A percentile compares a stretch with the other conserved stretches of the same genome.
These are phyloP conservation scores for Tetrapedia diversipes DNA, from an alignment of 2,888 invertebrate genomes.

Conservation along the genomic window DNA sequence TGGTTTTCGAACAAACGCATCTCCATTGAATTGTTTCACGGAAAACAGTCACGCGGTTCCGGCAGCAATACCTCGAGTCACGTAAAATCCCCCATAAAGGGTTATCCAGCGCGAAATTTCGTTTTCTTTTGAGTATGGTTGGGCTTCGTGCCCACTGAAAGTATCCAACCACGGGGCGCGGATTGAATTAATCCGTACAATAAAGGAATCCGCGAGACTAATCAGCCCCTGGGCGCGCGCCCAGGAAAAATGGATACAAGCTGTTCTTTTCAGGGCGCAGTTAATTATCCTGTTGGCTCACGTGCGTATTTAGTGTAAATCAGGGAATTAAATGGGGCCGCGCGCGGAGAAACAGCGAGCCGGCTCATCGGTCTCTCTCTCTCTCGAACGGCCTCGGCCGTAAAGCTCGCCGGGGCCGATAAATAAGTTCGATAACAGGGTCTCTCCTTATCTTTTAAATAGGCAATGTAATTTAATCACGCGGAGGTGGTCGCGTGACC, in stretches of 20 bases:
- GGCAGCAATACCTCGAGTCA: too few relatives aligned
- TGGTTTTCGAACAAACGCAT: not conserved
- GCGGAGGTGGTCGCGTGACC: conserved; percentile 64
- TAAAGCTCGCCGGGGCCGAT: conserved; percentile 45
- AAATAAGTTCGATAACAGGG: conserved; percentile 67
- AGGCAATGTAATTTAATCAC: conserved; percentile 70
- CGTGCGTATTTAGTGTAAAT: conserved; percentile 60
- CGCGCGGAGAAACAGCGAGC: conserved; percentile 16
- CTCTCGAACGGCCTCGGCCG: conserved; percentile 12
- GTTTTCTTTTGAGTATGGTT: not conserved
- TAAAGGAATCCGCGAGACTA: not conserved
- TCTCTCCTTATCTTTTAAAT: conserved; percentile 67
- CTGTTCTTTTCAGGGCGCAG: conserved; percentile 48
- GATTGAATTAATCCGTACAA: conserved; percentile 48
- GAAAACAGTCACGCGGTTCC: not conserved
- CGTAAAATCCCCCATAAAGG: not conserved
- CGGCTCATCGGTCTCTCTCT: conserved; percentile 28
- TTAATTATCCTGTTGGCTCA: conserved; percentile 44
- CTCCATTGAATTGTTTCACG: not conserved
- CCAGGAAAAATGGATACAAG: conserved; percentile 31
- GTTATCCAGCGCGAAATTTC: conserved; percentile 4
- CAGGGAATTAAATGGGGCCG: conserved; percentile 41
- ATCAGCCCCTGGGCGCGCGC: not conserved
- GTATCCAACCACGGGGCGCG: conserved; percentile 24
- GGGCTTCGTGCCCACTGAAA: not conserved